phyloP scores from a whole-genome alignment of 2,888 invertebrate species.

The Euzophera pinguis region DNA sequence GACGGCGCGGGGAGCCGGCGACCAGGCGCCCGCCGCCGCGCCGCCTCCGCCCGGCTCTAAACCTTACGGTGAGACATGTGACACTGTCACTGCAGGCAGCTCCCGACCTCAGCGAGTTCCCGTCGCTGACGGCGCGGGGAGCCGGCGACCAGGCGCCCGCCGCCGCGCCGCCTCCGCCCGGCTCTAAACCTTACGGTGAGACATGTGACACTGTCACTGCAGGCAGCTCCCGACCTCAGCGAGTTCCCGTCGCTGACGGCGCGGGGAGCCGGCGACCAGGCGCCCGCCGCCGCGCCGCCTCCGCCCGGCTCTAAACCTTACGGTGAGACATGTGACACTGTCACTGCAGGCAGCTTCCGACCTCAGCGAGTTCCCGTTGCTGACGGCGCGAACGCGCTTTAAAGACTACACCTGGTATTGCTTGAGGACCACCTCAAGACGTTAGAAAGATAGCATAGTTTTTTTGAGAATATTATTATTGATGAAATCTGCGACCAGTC shows the following conservation, averaged over 20 bases:
- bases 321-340: conserved; percentile 80
- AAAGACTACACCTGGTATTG: too few species aligned
- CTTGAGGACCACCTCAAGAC: too few species aligned
- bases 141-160: conserved; percentile 88
- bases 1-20: conserved; percentile 91
- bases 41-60: conserved; percentile 94
- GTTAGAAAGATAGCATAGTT: too few species aligned
- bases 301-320: conserved; percentile 96
- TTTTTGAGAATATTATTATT: too few species aligned
- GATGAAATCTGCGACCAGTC: too few species aligned
- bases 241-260: conserved; percentile 96
- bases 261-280: conserved; percentile 88
- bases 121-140: conserved; percentile 93
- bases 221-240: too few species aligned
- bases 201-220: too few species aligned
- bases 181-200: conserved; percentile 95
- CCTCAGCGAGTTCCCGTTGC: conserved; percentile 95
- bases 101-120: conserved; percentile 97
- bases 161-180: conserved; percentile 93
- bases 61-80: conserved; percentile 88
- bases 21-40: conserved; percentile 88
- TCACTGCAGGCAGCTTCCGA: too few species aligned
- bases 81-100: too few species aligned
- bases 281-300: conserved; percentile 90
- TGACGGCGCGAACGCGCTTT: conserved; percentile 95